A percentile compares a stretch with the other conserved stretches of the same genome.
These are phyloP conservation scores for Phymanthus crucifer DNA, from an alignment of 92 coral and sea anemone species.

Conservation along the genomic window DNA sequence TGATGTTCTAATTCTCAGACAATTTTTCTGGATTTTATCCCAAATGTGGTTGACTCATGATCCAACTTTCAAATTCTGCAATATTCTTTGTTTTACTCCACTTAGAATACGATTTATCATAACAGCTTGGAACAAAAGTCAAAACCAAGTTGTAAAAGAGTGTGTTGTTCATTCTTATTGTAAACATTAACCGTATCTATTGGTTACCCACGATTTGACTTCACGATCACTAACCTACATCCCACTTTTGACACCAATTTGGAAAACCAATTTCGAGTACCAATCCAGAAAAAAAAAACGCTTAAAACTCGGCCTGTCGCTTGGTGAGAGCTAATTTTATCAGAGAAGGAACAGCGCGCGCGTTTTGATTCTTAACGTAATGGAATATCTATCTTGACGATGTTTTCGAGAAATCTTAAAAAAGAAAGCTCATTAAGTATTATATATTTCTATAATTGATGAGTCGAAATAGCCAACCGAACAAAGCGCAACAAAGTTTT, in stretches of 20 bases:
- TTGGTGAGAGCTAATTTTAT: background rate
- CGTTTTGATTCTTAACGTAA: too few relatives aligned
- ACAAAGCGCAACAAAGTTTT: too few relatives aligned
- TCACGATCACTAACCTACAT: background rate
- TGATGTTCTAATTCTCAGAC: too few relatives aligned
- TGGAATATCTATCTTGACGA: too few relatives aligned
- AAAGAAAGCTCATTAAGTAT: too few relatives aligned
- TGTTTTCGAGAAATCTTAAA: too few relatives aligned
- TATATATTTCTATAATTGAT: too few relatives aligned
- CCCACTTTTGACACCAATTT: background rate
- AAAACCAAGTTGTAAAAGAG: background rate
- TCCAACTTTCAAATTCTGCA: background rate
- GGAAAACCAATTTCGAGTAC: background rate
- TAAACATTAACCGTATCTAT: background rate
- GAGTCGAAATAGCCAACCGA: too few relatives aligned
- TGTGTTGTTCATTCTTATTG: conserved; percentile 1
- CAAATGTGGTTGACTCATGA: too few relatives aligned
- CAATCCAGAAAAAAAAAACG: background rate
- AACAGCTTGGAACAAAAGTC: background rate
- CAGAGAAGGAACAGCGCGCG: background rate
- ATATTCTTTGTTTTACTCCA: background rate
- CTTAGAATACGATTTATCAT: background rate
- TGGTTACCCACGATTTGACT: background rate
- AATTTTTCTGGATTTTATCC: too few relatives aligned
- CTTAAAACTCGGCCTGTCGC: background rate